Conservation (phyloP, 2,797 vertebrate genomes). For the Manis pentadactyla region DNA sequence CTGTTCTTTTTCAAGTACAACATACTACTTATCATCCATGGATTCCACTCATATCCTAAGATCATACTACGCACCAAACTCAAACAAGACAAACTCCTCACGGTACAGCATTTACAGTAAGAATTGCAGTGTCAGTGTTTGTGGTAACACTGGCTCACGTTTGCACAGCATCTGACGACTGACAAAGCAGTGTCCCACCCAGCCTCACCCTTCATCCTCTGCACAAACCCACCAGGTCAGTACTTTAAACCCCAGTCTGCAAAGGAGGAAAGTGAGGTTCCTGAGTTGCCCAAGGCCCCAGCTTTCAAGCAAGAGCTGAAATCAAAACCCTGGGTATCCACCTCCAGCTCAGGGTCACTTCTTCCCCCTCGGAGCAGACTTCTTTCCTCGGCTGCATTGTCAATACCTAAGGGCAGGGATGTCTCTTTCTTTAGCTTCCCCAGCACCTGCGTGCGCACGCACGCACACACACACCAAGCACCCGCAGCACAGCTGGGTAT, state of each 20-base stretch:
- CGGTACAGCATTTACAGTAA: neutral
- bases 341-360: neutral
- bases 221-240: neutral
- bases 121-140: rapidly evolving
- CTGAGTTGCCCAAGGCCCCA: neutral
- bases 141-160: rapidly evolving
- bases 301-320: neutral
- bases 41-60: neutral
- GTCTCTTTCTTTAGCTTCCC: neutral
- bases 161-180: neutral
- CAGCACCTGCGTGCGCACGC: too few species aligned
- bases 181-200: neutral
- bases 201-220: neutral
- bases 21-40: neutral
- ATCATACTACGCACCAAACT: neutral
- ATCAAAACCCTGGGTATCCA: neutral
- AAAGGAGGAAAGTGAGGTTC: neutral
- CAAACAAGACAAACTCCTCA: neutral
- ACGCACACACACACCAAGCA: neutral
- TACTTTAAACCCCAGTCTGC: neutral
- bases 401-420: neutral
- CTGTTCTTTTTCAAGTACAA: neutral
- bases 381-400: neutral
- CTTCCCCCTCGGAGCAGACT: neutral
- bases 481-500: neutral